Evolutionary conservation across 2,113 vertebrate species (phyloP), one percentile per base, ranked within the genome.

Genomic region (Larimichthys polyactis): DNA sequence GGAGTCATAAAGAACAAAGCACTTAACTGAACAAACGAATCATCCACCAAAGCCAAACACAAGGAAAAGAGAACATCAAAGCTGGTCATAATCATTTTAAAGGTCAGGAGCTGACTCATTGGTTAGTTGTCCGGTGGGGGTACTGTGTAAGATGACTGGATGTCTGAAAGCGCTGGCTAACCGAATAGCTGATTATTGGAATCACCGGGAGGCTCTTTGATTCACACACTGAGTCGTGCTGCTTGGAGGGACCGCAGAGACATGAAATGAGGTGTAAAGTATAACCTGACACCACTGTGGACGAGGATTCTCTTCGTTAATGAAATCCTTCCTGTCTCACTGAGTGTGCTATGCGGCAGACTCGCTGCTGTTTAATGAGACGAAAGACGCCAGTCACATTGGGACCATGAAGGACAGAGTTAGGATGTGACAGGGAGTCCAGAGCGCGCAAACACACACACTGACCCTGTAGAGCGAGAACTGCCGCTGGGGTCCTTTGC

Each of bases 321-420:
- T 89, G 46, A 62, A 82, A 87, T 79, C 65, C 84, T 86, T 85
- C 88, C 67, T 82, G 76, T 77, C n/a, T 17, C 46, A 17, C 6
- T 57, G 22, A 40, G 36, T 24, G 36, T 16, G 48, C 2, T 4
- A 14, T 17, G 68, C 11, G 2, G 75, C 72, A 65, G 80, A 71
- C 87, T 86, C 60, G 67, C 87, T 46, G 65, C 88, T 80, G 88
- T 94, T 94, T 95, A 94, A 94, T 85, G 91, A 92, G 89, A 27
- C 29, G 3, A 69, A 79, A 90, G 92, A 94, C 78, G 85, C 90
- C 91, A 91, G 87, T 71, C 86, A 72, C 89, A 89, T 79, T 89
- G 48, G 88, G 89, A 86, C 83, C 81, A 44, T 14, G 48, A 22
- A 24, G 71, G 52, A 71, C 84, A 58, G 71, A 22, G 55, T 57